Conservation (phyloP, 2,113 vertebrate genomes). For the Eubucco bourcierii region DNA sequence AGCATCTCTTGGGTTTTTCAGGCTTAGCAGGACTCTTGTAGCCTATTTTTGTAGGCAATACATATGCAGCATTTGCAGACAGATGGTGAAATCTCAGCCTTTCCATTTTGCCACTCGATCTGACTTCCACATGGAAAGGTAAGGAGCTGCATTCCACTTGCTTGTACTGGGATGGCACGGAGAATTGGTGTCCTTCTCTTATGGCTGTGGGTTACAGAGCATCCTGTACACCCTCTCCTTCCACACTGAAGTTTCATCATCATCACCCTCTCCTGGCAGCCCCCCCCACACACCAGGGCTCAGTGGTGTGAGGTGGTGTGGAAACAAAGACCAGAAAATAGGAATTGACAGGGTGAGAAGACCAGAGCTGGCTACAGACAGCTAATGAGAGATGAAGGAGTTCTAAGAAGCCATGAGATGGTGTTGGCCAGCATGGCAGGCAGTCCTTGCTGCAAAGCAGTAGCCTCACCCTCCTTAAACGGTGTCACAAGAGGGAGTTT, state of each 20-base stretch:
- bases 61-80: slow-evolving; percentile 8
- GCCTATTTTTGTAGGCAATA: slow-evolving; percentile 16
- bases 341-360: neutral
- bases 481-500: neutral
- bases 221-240: neutral
- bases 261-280: neutral
- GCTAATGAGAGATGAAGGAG: neutral
- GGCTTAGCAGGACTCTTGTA: neutral
- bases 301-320: neutral
- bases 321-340: neutral
- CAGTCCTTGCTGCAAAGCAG: neutral
- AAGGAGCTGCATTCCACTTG: neutral
- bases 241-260: neutral
- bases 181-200: neutral
- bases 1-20: slow-evolving; percentile 14
- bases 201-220: neutral
- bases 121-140: slow-evolving; percentile 10
- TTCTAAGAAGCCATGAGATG: neutral
- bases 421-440: neutral
- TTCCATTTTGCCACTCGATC: slow-evolving; percentile 17
- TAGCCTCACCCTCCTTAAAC: neutral
- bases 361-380: neutral
- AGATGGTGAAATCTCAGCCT: slow-evolving; percentile 51
- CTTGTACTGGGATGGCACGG: neutral
- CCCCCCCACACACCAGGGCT: fast-evolving